Conservation (phyloP, 2,113 vertebrate species). For the Pristiophorus japonicus region DNA sequence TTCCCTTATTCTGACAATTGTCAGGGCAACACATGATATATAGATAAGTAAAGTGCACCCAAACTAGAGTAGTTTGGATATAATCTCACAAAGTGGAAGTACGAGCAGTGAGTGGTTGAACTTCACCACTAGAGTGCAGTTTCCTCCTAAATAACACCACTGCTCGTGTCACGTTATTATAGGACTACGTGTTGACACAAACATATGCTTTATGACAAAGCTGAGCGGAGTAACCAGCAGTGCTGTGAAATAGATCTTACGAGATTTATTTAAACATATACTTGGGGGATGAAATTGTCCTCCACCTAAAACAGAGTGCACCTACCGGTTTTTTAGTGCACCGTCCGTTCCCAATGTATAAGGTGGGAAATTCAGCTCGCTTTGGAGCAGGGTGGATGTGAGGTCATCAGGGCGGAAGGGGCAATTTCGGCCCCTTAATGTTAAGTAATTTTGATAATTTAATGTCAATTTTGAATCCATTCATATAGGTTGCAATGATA, state of each 20-base stretch:
- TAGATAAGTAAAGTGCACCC: neutral
- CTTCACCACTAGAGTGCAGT: neutral
- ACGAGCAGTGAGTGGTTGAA: neutral
- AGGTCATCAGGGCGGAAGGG: too few species aligned
- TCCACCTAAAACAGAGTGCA: too few species aligned
- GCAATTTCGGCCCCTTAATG: neutral
- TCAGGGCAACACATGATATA: neutral
- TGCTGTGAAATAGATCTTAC: conserved; percentile 5
- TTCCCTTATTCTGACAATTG: neutral
- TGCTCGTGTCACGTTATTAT: neutral
- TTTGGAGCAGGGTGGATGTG: too few species aligned
- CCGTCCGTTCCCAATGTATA: too few species aligned
- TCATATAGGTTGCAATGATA: neutral
- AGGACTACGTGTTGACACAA: neutral
- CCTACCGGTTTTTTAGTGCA: too few species aligned
- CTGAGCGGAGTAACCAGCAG: conserved; percentile 18
- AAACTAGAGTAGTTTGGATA: neutral
- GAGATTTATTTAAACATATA: neutral
- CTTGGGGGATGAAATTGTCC: too few species aligned
- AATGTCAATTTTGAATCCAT: neutral
- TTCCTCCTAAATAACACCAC: neutral
- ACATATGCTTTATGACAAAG: neutral
- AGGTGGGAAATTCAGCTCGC: too few species aligned
- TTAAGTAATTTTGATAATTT: neutral
- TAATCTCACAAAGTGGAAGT: neutral